Base-by-base conservation (phyloP, 1,140 invertebrate species). In the Brevipalpus yothersi region DNA sequence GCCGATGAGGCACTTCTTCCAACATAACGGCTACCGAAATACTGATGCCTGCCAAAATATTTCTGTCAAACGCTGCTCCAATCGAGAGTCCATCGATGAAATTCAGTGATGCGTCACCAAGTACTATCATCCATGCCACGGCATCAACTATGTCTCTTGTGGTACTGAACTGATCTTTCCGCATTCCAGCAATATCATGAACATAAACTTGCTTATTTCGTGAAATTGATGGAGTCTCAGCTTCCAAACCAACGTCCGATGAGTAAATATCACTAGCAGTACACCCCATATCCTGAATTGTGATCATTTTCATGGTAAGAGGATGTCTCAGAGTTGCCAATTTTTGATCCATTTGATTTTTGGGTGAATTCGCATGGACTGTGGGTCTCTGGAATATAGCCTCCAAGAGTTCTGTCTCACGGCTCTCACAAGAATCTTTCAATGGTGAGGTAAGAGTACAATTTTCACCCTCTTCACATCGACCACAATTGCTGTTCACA, bases 1-100 rank as follows among this genome's bases (percentile, higher is more conserved):
- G 66, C 67, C 81, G 80, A 68, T 82, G 80, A 21, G 80, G 79
- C 42, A 81, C 72, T 66, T 81, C 80, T 67, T 82, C 80, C 66
- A 78, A 80, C 58, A 82, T 72, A 13, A 82, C 77, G 54, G 80
- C 79, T 21, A 82, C 65, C 49, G 74, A 76, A n/a, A 82, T 77
- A 62, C 76, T 78, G 58, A 81, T 67, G 9, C 80, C 79, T 15
- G 76, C 73, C n/a, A 77, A 66, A 40, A 78, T 72, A 55, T 71
- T 76, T 58, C 78, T 71, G 55, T 74, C 75, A 67, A 82, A 81
- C 19, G 77, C 77, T 12, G 80, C 79, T 8, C 80, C 62, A 59
- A 63, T 63, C 4, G 60, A 61, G 0, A 63, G 61, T 4, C 62
- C 62, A 53, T 63, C 62, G 23, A 63, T 63, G 23, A 63, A 59